Evolutionary conservation across 2,888 invertebrate genomes (phyloP).

Genomic region (Marronus borbonicus): DNA sequence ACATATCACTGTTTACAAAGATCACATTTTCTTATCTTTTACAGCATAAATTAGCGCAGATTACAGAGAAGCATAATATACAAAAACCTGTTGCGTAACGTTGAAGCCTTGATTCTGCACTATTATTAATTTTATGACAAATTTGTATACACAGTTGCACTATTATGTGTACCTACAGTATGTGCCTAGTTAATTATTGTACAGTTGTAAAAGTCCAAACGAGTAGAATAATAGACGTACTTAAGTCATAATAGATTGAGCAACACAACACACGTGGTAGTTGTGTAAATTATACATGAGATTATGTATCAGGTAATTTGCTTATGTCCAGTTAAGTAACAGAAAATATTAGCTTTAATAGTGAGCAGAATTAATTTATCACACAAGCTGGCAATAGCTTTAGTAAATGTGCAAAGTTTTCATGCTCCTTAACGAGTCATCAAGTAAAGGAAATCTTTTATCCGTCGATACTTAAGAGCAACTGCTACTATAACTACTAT

Average conservation of each 20-base stretch:
- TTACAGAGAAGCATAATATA: neutral
- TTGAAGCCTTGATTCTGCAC: constrained; percentile 30
- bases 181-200: constrained; percentile 6
- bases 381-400: no score
- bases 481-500: no score
- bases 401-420: no score
- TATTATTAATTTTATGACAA: constrained; percentile 38
- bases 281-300: constrained; percentile 13
- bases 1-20: no score
- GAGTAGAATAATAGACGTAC: constrained; percentile 16
- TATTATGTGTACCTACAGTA: constrained; percentile 12
- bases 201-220: constrained; percentile 22
- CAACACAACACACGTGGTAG: neutral
- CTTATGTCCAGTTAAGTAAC: neutral
- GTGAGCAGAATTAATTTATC: no score
- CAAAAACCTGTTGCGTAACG: constrained; percentile 34
- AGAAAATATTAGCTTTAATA: constrained; percentile 4
- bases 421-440: no score
- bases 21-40: neutral
- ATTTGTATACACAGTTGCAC: constrained; percentile 8
- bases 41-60: constrained; percentile 1
- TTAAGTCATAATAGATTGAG: constrained; percentile 17
- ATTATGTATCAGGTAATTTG: constrained; percentile 11
- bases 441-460: no score
- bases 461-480: no score